Evolutionary conservation across 2,888 invertebrate species (phyloP).

Genomic region (Tenthredo notha): DNA sequence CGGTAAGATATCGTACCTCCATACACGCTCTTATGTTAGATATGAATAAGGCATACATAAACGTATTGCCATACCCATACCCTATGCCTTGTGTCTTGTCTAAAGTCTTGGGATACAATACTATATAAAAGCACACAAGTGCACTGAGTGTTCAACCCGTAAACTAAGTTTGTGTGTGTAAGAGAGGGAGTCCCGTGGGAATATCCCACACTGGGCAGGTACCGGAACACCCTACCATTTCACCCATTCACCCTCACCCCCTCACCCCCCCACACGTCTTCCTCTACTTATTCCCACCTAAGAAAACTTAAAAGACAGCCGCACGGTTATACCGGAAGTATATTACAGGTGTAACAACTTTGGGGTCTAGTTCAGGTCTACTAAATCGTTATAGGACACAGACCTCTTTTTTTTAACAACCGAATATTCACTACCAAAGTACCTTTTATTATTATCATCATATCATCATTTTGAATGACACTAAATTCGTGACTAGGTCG

Average conservation of each 20-base stretch:
- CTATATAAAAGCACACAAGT: no score
- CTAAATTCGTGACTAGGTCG: neutral
- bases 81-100: no score
- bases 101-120: constrained; percentile 5
- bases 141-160: neutral
- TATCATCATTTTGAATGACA: neutral
- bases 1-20: constrained; percentile 17
- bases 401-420: neutral
- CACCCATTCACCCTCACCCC: neutral
- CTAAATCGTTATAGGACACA: constrained; percentile 4
- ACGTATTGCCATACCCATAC: no score
- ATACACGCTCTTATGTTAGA: neutral
- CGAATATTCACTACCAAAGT: neutral
- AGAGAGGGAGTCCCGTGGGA: constrained; percentile 70
- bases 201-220: constrained; percentile 75
- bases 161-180: neutral
- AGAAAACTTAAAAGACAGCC: constrained; percentile 53
- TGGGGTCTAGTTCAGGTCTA: constrained; percentile 4
- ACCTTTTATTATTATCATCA: neutral
- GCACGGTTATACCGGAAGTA: constrained; percentile 51
- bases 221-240: constrained; percentile 70
- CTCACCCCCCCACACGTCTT: no score
- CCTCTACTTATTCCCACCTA: neutral
- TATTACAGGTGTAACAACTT: constrained; percentile 52
- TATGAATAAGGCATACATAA: neutral